These are phyloP conservation scores for Sebastes fasciatus DNA, from an alignment of 2,113 vertebrate species.

Conservation along the genomic window DNA sequence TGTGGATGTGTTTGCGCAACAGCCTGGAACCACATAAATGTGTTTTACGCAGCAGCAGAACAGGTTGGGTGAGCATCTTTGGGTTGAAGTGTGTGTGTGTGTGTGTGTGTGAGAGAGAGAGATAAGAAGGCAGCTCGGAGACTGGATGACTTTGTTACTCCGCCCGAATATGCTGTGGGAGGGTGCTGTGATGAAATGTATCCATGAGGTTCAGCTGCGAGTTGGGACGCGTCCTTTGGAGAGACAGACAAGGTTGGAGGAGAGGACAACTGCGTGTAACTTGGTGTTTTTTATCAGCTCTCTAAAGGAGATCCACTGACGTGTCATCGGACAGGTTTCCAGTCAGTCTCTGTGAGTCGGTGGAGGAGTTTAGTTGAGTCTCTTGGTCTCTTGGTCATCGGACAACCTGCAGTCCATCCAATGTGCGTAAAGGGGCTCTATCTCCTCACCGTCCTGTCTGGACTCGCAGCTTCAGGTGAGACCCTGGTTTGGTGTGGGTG, in stretches of 20 bases:
- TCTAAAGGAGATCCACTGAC: background rate
- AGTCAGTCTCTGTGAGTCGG: background rate
- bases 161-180: slow-evolving; percentile 70
- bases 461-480: slow-evolving; percentile 83
- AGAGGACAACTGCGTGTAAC: background rate
- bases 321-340: background rate
- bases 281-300: background rate
- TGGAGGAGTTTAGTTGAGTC: slow-evolving; percentile 15
- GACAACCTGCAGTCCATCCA: slow-evolving; percentile 36
- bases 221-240: slow-evolving; percentile 65
- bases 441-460: slow-evolving; percentile 72
- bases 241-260: slow-evolving; percentile 32
- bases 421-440: slow-evolving; percentile 69
- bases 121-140: slow-evolving; percentile 24
- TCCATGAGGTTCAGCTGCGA: slow-evolving; percentile 40
- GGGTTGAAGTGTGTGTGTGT: background rate
- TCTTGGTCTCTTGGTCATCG: slow-evolving; percentile 20
- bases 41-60: slow-evolving; percentile 42
- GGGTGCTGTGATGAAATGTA: slow-evolving; percentile 48
- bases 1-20: slow-evolving; percentile 5
- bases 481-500: background rate
- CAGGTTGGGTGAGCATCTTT: slow-evolving; percentile 32
- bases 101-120: background rate
- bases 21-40: background rate
- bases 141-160: slow-evolving; percentile 54